Percentiles rank a stretch among this genome's conserved stretches.
Evolutionary conservation across 2,797 vertebrate genomes (phyloP).

Genomic region (Muscicapa striata): DNA sequence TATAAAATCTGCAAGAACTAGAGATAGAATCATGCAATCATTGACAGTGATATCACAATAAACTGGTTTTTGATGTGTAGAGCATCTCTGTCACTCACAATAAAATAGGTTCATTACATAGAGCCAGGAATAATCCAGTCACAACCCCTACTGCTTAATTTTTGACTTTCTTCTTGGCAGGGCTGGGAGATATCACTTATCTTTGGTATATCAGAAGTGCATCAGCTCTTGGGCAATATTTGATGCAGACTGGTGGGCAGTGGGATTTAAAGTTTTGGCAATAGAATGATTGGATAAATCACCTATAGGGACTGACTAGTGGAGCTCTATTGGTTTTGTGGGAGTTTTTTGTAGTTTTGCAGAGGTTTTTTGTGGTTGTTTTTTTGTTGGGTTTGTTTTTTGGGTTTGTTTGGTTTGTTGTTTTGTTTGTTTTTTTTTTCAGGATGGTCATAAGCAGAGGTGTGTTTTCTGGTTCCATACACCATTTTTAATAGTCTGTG

Average conservation of each 20-base stretch:
- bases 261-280: neutral
- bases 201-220: neutral
- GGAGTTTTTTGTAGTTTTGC: neutral
- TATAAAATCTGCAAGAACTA: neutral
- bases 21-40: neutral
- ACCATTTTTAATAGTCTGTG: neutral
- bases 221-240: neutral
- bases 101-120: neutral
- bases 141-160: neutral
- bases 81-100: neutral
- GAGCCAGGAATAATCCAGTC: neutral
- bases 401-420: no score
- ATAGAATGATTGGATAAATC: neutral
- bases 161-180: neutral
- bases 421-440: neutral
- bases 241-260: neutral
- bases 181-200: neutral
- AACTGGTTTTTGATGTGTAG: neutral
- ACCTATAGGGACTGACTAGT: neutral
- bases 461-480: neutral
- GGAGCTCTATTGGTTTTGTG: neutral
- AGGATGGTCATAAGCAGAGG: neutral
- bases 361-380: rapidly evolving
- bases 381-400: neutral
- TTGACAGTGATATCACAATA: neutral